phyloP scores from a whole-genome alignment of 64 coral and sea anemone genomes.

The Montipora foliosa region DNA sequence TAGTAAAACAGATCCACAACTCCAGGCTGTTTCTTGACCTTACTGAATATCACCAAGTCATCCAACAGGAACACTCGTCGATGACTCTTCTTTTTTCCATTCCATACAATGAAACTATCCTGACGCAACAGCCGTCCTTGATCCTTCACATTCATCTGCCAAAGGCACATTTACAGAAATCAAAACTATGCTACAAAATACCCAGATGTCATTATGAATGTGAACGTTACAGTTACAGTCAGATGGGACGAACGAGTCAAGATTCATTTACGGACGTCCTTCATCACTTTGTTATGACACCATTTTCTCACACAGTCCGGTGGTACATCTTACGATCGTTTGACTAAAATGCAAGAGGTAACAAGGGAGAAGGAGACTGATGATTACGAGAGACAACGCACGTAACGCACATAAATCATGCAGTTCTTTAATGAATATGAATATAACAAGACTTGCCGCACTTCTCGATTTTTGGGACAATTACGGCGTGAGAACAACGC shows the following conservation, averaged over 20 bases:
- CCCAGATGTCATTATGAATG: no score
- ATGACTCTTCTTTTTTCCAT: slow-evolving; percentile 88
- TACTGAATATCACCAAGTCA: slow-evolving; percentile 96
- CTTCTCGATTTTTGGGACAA: no score
- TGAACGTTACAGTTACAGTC: neutral
- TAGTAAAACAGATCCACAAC: slow-evolving; percentile 93
- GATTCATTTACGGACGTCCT: no score
- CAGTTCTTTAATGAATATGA: no score
- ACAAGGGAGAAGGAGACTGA: no score
- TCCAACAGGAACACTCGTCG: slow-evolving; percentile 94
- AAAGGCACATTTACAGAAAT: neutral
- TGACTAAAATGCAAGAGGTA: no score
- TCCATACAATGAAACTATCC: slow-evolving; percentile 95
- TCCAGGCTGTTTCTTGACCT: slow-evolving; percentile 90
- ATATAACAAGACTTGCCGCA: no score
- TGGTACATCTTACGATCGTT: no score
- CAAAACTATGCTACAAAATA: neutral
- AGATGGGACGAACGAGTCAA: neutral
- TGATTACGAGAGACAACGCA: no score
- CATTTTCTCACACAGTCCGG: no score
- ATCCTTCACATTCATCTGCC: slow-evolving; percentile 95
- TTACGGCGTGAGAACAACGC: neutral
- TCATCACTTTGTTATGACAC: no score
- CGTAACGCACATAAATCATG: no score
- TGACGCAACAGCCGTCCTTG: slow-evolving; percentile 94